phyloP scores from a whole-genome alignment of 37 sponge, comb jelly and placozoan genomes.

The Tethya wilhelma region DNA sequence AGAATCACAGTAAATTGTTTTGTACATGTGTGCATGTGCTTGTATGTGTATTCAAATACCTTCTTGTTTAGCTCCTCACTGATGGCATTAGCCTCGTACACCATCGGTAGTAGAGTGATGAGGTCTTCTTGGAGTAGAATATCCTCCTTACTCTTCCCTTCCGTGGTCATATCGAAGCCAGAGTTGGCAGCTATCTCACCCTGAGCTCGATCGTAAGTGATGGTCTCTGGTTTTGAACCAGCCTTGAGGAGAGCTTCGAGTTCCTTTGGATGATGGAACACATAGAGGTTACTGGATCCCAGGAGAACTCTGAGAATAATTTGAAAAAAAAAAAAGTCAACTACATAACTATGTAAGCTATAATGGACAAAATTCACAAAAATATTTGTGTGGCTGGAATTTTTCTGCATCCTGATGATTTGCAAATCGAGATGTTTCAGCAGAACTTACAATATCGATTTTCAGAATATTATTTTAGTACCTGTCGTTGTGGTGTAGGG shows the following conservation, averaged over 20 bases:
- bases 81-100: constrained; percentile 84
- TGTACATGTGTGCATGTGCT: neutral
- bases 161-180: constrained; percentile 69
- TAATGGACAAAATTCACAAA: neutral
- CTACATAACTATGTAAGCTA: neutral
- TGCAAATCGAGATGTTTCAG: too few species aligned
- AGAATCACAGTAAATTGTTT: neutral
- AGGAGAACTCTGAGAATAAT: constrained; percentile 46
- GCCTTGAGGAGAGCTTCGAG: constrained; percentile 25
- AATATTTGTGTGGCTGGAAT: neutral
- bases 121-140: constrained; percentile 76
- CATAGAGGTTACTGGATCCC: constrained; percentile 76
- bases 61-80: constrained; percentile 81
- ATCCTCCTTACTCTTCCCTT: constrained; percentile 75
- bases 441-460: neutral
- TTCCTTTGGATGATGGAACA: constrained; percentile 82
- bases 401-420: too few species aligned
- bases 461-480: constrained; percentile 15
- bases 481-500: constrained; percentile 83
- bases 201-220: constrained; percentile 73
- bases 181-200: constrained; percentile 79
- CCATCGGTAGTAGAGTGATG: constrained; percentile 74
- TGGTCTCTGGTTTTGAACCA: constrained; percentile 32
- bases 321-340: neutral
- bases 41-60: constrained; percentile 23